A percentile compares a stretch with the other conserved stretches of the same genome.
Evolutionary conservation across 2,888 invertebrate genomes (phyloP).

Genomic region (Chrysodeixis includens): DNA sequence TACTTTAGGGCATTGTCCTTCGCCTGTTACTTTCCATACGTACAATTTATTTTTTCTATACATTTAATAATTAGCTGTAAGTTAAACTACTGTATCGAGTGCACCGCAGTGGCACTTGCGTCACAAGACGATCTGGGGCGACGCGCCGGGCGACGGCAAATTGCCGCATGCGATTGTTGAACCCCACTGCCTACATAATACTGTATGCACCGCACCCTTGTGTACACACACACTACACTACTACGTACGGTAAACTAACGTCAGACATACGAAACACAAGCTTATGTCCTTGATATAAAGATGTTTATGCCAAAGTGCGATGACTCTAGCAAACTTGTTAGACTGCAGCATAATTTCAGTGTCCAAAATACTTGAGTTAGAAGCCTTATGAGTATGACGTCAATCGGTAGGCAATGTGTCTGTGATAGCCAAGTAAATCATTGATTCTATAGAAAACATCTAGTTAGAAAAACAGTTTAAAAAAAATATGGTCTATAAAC

Average conservation of each 20-base stretch:
- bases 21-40: too few species aligned
- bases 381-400: neutral
- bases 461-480: neutral
- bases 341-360: neutral
- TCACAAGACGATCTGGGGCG: constrained; percentile 66
- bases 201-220: constrained; percentile 33
- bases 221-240: neutral
- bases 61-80: constrained; percentile 11
- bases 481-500: too few species aligned
- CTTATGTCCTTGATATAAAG: neutral
- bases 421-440: neutral
- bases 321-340: neutral
- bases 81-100: constrained; percentile 28
- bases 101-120: constrained; percentile 57
- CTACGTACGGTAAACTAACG: neutral
- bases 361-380: neutral
- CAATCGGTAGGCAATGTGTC: neutral
- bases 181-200: constrained; percentile 51
- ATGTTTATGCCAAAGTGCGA: neutral
- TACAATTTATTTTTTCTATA: too few species aligned
- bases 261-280: neutral
- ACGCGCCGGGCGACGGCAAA: constrained; percentile 61
- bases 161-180: constrained; percentile 68
- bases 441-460: neutral
- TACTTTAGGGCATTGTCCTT: too few species aligned